Conservation (phyloP, 2,113 vertebrate species). For the Lichenostomus cassidix region DNA sequence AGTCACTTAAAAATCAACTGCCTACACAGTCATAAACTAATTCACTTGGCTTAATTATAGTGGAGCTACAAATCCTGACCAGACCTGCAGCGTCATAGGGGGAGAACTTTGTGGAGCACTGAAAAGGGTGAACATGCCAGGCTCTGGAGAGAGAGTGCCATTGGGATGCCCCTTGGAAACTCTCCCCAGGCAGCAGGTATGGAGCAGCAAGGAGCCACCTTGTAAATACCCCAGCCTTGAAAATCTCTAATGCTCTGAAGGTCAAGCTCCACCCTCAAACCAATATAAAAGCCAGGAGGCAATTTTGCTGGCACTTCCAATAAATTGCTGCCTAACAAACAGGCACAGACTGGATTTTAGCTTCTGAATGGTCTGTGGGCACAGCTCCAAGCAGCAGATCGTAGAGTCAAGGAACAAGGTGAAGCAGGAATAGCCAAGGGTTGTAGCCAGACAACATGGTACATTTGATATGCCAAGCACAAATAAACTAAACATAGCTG, state of each 20-base stretch:
- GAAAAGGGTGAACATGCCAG: background rate
- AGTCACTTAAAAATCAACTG: conserved; percentile 1
- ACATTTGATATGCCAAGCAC: background rate
- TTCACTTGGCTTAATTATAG: background rate
- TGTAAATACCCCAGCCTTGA: background rate
- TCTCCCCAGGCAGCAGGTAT: background rate
- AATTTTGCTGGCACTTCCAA: background rate
- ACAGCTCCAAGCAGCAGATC: background rate
- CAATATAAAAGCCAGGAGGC: background rate
- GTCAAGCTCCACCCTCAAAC: background rate
- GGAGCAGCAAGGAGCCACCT: background rate
- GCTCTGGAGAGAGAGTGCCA: background rate
- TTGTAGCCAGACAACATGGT: background rate
- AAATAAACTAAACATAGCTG: background rate
- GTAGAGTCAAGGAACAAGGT: background rate
- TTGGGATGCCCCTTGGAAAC: background rate
- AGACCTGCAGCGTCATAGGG: background rate
- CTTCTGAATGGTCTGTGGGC: background rate
- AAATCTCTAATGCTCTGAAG: background rate
- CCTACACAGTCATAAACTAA: conserved; percentile 5
- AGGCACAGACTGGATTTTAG: background rate
- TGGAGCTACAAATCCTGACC: background rate
- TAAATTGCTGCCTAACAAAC: background rate
- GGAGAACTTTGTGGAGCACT: background rate
- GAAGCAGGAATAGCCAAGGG: background rate